Evolutionary conservation across 2,113 vertebrate species (phyloP), one percentile per base, ranked within the genome.

Genomic region (Prunella himalayana): DNA sequence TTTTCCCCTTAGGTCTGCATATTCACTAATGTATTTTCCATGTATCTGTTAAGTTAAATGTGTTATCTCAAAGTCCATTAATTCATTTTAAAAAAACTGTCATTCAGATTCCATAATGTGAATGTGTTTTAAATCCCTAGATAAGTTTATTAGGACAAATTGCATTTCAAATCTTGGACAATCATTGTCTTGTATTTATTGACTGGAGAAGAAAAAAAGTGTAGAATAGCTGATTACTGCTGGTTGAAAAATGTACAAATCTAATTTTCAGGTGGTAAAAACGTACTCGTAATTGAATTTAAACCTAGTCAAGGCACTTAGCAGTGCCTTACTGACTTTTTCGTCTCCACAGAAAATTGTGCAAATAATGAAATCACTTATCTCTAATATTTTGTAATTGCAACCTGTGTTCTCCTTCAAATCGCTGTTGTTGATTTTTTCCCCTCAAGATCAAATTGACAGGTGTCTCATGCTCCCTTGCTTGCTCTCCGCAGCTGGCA

Each of bases 221-320:
- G 14, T 63, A 51, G 44, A 82, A 70, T 50, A 71, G 44, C 64
- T 91, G 66, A 56, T 83, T 73, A 44, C 15, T 75, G 37, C 53
- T 79, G 20, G 54, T 79, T 71, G 65, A 90, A 85, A 91, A 88
- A 76, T 33, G 53, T 61, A 42, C 18, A 35, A 39, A 12, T 93
- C 39, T 93, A 31, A 82, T 92, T 92, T 86, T 83, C 72, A 49
- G 35, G 49, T 90, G 39, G 71, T 72, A 90, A 80, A 95, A 91
- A 77, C 0, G 0, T 61, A 39, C 15, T 82, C 18, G 9, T 73
- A 80, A 90, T 78, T 90, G 14, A 90, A 93, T 83, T 92, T 88
- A 70, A 79, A 70, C n/a, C 31, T 86, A 64, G 44, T 70, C 66
- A 24, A 81, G 47, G 33, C 44, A 83, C n/a, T 88, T 88, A 81